phyloP scores from a whole-genome alignment of 1,140 invertebrate species.

The Drosophila kikkawai region DNA sequence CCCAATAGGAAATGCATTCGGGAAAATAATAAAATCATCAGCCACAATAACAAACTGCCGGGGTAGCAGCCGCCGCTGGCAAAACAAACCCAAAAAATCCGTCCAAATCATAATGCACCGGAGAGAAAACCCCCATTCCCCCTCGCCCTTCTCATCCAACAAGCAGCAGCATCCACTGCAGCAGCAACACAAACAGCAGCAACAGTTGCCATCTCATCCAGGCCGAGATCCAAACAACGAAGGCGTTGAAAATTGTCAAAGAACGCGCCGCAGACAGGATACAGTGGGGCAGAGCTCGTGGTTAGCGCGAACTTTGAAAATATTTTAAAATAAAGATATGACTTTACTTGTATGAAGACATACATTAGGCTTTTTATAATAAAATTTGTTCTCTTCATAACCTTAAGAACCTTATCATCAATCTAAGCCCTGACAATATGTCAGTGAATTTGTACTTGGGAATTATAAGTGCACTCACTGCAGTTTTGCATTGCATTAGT shows the following conservation, averaged over 20 bases:
- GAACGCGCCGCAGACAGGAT: slow-evolving; percentile 67
- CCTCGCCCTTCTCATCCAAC: slow-evolving; percentile 36
- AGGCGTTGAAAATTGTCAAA: slow-evolving; percentile 83
- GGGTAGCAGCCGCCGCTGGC: slow-evolving; percentile 49
- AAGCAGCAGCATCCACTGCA: slow-evolving; percentile 40
- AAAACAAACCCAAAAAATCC: slow-evolving; percentile 75
- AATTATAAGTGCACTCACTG: too few relatives aligned
- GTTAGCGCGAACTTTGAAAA: neutral
- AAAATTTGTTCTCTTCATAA: too few relatives aligned
- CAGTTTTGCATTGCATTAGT: too few relatives aligned
- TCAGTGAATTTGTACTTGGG: too few relatives aligned
- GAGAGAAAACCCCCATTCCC: slow-evolving; percentile 32
- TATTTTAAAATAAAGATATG: neutral
- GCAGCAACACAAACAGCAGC: slow-evolving; percentile 31
- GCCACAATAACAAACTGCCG: slow-evolving; percentile 63
- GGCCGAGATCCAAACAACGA: slow-evolving; percentile 64
- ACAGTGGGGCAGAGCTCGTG: slow-evolving; percentile 40
- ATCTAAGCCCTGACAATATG: too few relatives aligned
- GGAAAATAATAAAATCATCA: slow-evolving; percentile 81
- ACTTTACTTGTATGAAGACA: neutral
- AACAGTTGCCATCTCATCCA: slow-evolving; percentile 76
- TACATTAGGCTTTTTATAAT: neutral
- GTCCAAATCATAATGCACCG: slow-evolving; percentile 47
- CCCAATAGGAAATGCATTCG: slow-evolving; percentile 76
- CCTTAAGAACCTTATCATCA: too few relatives aligned